phyloP scores from a whole-genome alignment of 2,797 vertebrate species.

The Anguilla pacifica region DNA sequence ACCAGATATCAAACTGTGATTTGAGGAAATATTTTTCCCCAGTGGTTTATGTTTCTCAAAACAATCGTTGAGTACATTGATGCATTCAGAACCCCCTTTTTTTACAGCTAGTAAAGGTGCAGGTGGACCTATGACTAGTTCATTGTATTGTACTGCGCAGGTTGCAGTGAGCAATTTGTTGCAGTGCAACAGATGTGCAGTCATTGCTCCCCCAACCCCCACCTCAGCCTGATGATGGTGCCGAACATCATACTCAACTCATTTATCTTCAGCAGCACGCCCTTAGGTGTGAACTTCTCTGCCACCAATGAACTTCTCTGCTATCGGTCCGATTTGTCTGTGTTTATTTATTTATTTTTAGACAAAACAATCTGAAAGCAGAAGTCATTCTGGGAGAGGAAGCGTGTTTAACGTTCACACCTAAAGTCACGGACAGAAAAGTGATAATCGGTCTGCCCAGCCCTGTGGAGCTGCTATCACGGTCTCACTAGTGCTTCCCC shows the following conservation, averaged over 20 bases:
- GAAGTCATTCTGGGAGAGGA: conserved; percentile 25
- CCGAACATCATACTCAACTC: neutral
- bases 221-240: neutral
- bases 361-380: neutral
- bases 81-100: neutral
- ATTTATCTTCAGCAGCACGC: neutral
- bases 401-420: neutral
- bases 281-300: neutral
- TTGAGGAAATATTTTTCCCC: neutral
- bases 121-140: neutral
- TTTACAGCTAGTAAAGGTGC: neutral
- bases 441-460: conserved; percentile 18
- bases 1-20: neutral
- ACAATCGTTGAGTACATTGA: neutral
- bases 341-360: neutral
- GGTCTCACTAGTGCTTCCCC: neutral
- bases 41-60: neutral
- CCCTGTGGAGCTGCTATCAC: neutral
- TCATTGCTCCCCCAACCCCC: neutral
- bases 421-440: conserved; percentile 16
- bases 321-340: neutral
- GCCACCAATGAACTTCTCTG: neutral
- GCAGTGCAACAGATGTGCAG: neutral
- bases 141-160: neutral
- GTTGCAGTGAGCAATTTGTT: neutral